Evolutionary conservation across 2,888 invertebrate species (phyloP), one percentile per base, ranked within the genome.

Genomic region (Cheilosia vernalis): DNA sequence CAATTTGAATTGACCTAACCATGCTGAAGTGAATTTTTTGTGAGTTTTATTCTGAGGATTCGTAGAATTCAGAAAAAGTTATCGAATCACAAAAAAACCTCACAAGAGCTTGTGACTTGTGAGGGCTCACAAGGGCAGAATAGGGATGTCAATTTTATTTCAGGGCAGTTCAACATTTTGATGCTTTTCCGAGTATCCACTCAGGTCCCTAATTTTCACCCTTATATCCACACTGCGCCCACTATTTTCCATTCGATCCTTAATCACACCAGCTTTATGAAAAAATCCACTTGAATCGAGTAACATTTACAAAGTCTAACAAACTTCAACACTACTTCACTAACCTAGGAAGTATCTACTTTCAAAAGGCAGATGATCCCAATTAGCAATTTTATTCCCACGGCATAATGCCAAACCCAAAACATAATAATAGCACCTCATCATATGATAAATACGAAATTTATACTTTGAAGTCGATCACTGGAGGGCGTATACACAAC

Each of bases 401-500:
- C 70, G 60, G 27, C 47, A 47, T 44, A 10, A 13, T n/a, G 10
- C 27, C 21, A 56, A 44, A 19, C 19, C 7, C 9, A 30, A 27
- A 69, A 21, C 15, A 58, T 55, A 49, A 55, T 47, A 70, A 63
- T 67, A 80, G 53, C 67, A 67, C 42, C 17, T 76, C 51, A 56
- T 51, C 44, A 47, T 42, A 63, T 70, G 67, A 76, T 81, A 81
- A 76, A 64, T 76, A 69, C 56, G 37, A 64, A 64, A 51, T 76
- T 76, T 76, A 58, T 58, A 64, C 81, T 67, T 58, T 60, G 51
- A 77, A 76, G 60, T 81, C 76, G 70, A 81, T 81, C 85, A 81
- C 85, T 85, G 76, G 81, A 63, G 85, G 85, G 85, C 85, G 85
- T 81, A 81, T 72, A 77, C 76, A 81, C 70, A 72, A 51, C 80